Percentiles rank a stretch among this genome's conserved stretches.
Evolutionary conservation across 2,888 invertebrate genomes (phyloP).

Genomic region (Cepaea hortensis): DNA sequence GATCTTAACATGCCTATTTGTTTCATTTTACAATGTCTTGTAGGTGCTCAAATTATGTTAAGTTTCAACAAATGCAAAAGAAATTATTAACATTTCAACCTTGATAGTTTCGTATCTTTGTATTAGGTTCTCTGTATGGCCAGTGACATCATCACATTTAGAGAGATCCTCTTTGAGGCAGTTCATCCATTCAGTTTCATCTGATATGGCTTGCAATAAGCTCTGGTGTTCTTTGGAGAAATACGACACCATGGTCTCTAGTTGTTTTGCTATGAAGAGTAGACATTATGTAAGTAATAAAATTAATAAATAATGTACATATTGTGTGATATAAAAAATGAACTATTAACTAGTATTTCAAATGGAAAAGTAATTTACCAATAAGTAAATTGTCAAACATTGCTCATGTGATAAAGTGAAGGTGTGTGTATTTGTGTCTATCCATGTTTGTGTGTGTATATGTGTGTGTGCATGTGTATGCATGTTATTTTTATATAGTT

Average conservation of each 20-base stretch:
- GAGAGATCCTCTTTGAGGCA: conserved; percentile 67
- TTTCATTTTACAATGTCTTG: too few species aligned
- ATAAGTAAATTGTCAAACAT: too few species aligned
- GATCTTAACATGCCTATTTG: too few species aligned
- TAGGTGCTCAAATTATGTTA: too few species aligned
- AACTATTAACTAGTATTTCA: too few species aligned
- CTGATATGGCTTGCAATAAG: conserved; percentile 66
- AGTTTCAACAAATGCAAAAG: not conserved
- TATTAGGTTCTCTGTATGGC: conserved; percentile 89
- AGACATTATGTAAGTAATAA: not conserved
- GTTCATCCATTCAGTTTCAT: conserved; percentile 68
- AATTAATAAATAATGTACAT: not conserved
- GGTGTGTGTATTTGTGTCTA: too few species aligned
- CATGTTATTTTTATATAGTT: too few species aligned
- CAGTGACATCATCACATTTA: conserved; percentile 78
- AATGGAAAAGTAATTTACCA: too few species aligned
- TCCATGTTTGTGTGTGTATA: too few species aligned
- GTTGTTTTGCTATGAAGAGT: conserved; percentile 75
- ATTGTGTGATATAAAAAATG: not conserved
- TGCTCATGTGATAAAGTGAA: too few species aligned
- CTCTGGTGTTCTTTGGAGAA: conserved; percentile 79
- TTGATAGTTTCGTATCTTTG: conserved; percentile 87
- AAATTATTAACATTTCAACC: conserved; percentile 60
- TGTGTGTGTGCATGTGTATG: too few species aligned
- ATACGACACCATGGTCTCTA: conserved; percentile 85